phyloP scores from a whole-genome alignment of 2,888 invertebrate genomes.

The Drosophila koepferae region DNA sequence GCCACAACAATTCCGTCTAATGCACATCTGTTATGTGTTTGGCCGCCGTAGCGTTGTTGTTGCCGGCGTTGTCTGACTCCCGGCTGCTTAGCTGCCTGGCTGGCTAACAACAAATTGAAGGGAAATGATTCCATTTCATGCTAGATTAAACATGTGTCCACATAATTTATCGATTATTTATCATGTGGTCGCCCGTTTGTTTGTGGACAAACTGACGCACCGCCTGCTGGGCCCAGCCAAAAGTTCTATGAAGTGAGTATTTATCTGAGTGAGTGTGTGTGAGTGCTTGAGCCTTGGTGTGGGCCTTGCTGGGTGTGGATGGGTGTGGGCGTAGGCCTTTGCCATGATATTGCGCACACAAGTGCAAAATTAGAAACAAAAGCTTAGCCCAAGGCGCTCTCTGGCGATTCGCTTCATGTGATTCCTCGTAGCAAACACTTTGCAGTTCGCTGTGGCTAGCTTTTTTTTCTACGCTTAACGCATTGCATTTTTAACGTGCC shows the following conservation, averaged over 20 bases:
- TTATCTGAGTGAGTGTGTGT: conserved; percentile 9
- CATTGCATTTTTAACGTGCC: conserved; percentile 67
- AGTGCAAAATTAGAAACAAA: conserved; percentile 80
- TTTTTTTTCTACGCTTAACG: conserved; percentile 40
- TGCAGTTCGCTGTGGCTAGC: conserved; percentile 12
- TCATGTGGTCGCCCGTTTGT: conserved; percentile 74
- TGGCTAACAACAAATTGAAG: conserved; percentile 82
- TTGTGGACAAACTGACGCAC: conserved; percentile 68
- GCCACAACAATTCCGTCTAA: conserved; percentile 36
- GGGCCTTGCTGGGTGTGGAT: not conserved
- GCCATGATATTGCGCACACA: conserved; percentile 67
- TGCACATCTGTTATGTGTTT: conserved; percentile 52
- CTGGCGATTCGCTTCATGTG: conserved; percentile 35
- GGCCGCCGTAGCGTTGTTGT: conserved; percentile 21
- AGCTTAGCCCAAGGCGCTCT: conserved; percentile 64
- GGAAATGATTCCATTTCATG: conserved; percentile 85
- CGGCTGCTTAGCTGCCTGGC: conserved; percentile 51
- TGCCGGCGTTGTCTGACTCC: conserved; percentile 26
- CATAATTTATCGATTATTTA: conserved; percentile 85
- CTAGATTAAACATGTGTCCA: conserved; percentile 84
- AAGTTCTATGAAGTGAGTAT: conserved; percentile 18
- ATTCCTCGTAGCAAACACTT: conserved; percentile 15
- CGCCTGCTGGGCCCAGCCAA: conserved; percentile 44
- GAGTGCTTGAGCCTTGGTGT: conserved; percentile 3
- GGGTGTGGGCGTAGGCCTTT: conserved; percentile 55